Evolutionary conservation across 2,797 vertebrate species (phyloP).

Genomic region (Brachyalestes nurse): DNA sequence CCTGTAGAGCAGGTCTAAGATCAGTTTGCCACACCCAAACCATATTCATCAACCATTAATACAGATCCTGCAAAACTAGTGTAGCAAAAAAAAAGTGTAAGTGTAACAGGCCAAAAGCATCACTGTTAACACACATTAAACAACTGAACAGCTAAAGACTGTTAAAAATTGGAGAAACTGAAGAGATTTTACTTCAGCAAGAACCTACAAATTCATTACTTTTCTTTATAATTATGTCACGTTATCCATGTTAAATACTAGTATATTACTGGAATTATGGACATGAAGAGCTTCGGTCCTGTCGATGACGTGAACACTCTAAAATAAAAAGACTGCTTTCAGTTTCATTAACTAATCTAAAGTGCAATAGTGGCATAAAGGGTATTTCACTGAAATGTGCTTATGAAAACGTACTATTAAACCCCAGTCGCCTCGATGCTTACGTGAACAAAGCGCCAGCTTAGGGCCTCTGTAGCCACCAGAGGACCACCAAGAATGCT

Average conservation of each 20-base stretch:
- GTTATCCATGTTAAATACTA: background rate
- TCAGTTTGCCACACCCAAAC: slow-evolving; percentile 10
- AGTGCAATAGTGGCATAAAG: background rate
- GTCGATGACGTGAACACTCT: background rate
- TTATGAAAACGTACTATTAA: background rate
- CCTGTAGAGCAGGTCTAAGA: background rate
- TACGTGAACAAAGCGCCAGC: no score
- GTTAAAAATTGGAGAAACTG: no score
- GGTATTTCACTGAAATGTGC: background rate
- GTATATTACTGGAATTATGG: background rate
- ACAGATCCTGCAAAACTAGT: no score
- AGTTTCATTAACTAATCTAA: background rate
- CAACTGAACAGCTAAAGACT: no score
- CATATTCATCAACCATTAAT: background rate
- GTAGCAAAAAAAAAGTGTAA: no score
- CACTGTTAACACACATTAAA: no score
- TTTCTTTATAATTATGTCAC: background rate
- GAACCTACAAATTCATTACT: background rate
- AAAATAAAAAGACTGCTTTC: background rate
- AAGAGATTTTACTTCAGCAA: background rate
- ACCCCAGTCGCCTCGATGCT: no score
- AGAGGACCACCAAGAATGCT: no score
- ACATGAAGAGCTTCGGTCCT: background rate
- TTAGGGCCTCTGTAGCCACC: no score
- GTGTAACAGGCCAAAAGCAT: no score